phyloP scores from a whole-genome alignment of 2,888 invertebrate genomes.

The Microchrysa polita region DNA sequence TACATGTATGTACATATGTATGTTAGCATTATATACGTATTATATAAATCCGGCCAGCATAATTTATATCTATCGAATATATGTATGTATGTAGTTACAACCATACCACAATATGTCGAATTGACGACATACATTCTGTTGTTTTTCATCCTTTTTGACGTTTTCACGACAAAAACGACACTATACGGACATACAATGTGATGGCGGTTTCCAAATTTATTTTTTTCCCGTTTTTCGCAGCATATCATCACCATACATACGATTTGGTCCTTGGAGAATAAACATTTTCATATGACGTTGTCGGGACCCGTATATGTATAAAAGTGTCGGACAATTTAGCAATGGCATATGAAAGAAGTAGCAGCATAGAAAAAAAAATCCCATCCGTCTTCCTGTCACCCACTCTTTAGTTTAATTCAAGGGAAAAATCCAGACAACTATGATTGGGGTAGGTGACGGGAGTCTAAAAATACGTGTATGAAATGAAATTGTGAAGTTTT shows the following conservation, averaged over 20 bases:
- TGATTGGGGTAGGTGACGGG: conserved; percentile 20
- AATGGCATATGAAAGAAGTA: conserved; percentile 5
- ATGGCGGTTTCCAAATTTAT: conserved; percentile 36
- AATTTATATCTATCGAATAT: conserved; percentile 14
- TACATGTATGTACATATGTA: not conserved
- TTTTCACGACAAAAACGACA: conserved; percentile 26
- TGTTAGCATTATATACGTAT: no score
- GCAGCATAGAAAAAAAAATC: conserved; percentile 36
- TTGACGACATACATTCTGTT: conserved; percentile 35
- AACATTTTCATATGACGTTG: conserved; percentile 18
- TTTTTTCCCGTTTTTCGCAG: conserved; percentile 14
- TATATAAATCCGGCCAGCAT: conserved; percentile 23
- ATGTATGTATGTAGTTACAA: conserved; percentile 22
- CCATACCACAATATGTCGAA: conserved; percentile 16
- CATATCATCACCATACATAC: conserved; percentile 32
- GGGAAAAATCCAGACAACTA: not conserved
- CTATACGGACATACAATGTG: conserved; percentile 35
- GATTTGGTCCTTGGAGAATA: conserved; percentile 36
- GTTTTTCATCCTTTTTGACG: conserved; percentile 30
- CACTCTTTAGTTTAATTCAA: conserved; percentile 29
- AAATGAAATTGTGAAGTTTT: no score
- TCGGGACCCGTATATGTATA: conserved; percentile 42
- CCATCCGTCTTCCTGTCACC: conserved; percentile 52
- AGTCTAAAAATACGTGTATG: no score
- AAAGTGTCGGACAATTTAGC: conserved; percentile 25